Conservation (phyloP, 2,797 vertebrate species). For the Epinephelus awoara region DNA sequence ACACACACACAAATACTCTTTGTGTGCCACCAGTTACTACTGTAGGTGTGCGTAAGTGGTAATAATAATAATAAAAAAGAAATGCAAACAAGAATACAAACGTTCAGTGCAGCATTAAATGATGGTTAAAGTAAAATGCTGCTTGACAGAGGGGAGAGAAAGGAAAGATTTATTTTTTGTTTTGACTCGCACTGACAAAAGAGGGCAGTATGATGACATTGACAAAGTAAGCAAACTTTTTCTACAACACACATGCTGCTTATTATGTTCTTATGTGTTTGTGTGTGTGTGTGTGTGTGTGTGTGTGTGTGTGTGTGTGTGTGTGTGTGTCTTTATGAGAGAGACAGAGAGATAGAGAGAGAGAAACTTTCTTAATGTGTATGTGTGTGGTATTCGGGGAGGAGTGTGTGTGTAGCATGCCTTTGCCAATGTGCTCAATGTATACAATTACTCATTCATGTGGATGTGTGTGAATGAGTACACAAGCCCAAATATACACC, state of each 20-base stretch:
- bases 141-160: conserved; percentile 10
- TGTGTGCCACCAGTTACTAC: neutral
- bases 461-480: conserved; percentile 57
- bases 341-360: neutral
- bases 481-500: conserved; percentile 35
- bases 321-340: conserved; percentile 26
- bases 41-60: conserved; percentile 30
- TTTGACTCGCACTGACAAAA: conserved; percentile 84
- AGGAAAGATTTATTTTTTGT: conserved; percentile 6
- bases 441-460: conserved; percentile 56
- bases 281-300: conserved; percentile 32
- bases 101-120: conserved; percentile 65
- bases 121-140: conserved; percentile 48
- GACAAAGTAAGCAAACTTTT: conserved; percentile 85
- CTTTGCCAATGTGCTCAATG: conserved; percentile 48
- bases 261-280: neutral
- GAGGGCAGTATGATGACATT: conserved; percentile 89
- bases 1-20: neutral
- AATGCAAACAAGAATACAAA: conserved; percentile 48
- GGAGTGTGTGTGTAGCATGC: conserved; percentile 5
- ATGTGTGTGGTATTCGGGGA: conserved; percentile 43
- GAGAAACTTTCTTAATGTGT: conserved; percentile 10
- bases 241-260: conserved; percentile 48
- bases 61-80: conserved; percentile 37
- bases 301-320: conserved; percentile 33